phyloP scores from a whole-genome alignment of 2,113 vertebrate genomes.

The Sapayoa aenigma region DNA sequence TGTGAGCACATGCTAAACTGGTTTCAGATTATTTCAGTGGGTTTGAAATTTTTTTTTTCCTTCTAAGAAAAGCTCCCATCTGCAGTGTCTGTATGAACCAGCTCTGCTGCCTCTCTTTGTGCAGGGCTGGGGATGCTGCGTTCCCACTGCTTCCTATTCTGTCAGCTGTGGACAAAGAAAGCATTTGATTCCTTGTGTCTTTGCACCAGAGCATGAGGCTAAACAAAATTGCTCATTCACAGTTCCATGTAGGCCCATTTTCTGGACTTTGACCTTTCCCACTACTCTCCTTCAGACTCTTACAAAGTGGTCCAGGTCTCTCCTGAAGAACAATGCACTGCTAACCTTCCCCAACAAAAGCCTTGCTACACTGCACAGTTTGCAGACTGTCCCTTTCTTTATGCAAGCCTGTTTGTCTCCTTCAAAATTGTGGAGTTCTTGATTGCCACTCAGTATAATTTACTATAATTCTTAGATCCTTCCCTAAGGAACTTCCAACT shows the following conservation, averaged over 20 bases:
- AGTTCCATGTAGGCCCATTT: not conserved
- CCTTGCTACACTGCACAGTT: not conserved
- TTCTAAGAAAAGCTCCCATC: not conserved
- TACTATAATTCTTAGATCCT: not conserved
- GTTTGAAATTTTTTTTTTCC: not conserved
- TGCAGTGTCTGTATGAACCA: not conserved
- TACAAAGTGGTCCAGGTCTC: not conserved
- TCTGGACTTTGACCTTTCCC: not conserved
- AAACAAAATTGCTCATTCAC: not conserved
- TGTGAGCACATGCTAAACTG: not conserved
- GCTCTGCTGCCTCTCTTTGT: not conserved
- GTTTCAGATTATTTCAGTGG: not conserved
- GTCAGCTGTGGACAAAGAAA: not conserved
- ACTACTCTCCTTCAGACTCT: not conserved
- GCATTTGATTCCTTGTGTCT: not conserved
- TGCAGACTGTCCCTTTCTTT: not conserved
- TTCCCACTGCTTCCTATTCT: not conserved
- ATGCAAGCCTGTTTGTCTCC: not conserved
- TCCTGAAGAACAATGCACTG: not conserved
- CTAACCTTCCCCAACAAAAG: not conserved
- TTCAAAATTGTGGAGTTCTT: not conserved
- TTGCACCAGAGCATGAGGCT: not conserved
- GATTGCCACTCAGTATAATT: not conserved
- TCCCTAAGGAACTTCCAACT: conserved; percentile 5
- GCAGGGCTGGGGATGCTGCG: not conserved